Evolutionary conservation across 2,797 vertebrate genomes (phyloP).

Genomic region (Protonibea diacanthus): DNA sequence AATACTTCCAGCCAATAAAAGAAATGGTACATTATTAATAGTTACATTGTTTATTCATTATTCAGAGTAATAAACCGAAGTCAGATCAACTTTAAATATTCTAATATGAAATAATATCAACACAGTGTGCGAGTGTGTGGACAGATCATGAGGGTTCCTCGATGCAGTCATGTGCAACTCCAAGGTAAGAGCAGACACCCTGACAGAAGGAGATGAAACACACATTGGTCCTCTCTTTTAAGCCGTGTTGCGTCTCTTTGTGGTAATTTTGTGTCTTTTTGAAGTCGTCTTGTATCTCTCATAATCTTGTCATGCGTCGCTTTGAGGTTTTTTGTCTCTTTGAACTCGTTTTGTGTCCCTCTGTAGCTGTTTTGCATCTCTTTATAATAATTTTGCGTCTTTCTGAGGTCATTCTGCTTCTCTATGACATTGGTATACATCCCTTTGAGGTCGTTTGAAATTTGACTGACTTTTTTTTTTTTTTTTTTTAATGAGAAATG

Average conservation of each 20-base stretch:
- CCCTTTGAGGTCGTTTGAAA: background rate
- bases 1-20: background rate
- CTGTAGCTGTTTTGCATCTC: background rate
- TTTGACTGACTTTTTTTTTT: too few species aligned
- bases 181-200: background rate
- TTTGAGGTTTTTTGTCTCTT: background rate
- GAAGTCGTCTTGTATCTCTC: background rate
- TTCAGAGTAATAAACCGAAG: background rate
- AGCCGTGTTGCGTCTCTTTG: too few species aligned
- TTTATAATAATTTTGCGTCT: background rate
- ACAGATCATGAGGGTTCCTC: background rate
- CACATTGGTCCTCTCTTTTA: background rate
- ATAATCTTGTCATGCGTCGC: too few species aligned
- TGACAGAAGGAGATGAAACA: background rate
- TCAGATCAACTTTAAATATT: background rate
- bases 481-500: too few species aligned
- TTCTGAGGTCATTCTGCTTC: background rate
- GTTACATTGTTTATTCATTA: background rate
- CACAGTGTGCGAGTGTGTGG: background rate
- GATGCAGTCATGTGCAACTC: background rate
- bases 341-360: background rate
- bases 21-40: background rate
- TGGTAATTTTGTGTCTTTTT: too few species aligned
- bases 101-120: background rate
- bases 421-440: background rate